These are phyloP conservation scores for Takifugu flavidus DNA, from an alignment of 2,113 vertebrate species.

Conservation along the genomic window DNA sequence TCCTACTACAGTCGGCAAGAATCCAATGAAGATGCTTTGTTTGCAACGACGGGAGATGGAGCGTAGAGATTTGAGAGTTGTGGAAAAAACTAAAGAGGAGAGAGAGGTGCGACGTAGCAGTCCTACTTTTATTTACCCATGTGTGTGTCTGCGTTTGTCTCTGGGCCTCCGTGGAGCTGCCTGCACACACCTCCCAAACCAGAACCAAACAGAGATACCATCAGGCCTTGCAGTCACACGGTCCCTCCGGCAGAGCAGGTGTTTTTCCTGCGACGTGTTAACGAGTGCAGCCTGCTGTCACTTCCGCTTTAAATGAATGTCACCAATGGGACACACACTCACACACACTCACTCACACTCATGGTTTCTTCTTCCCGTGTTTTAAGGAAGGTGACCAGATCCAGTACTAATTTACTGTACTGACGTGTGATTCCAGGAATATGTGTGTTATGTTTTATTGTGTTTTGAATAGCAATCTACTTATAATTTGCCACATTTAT, in stretches of 20 bases:
- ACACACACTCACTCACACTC: constrained; percentile 51
- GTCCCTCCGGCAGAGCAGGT: constrained; percentile 70
- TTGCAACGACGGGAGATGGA: constrained; percentile 57
- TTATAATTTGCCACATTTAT: not conserved
- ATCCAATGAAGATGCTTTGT: constrained; percentile 68
- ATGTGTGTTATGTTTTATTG: too few species aligned
- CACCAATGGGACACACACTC: constrained; percentile 60
- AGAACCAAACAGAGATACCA: constrained; percentile 60
- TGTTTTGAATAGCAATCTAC: not conserved
- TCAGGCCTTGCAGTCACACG: constrained; percentile 51
- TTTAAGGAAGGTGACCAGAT: constrained; percentile 54
- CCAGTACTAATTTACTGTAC: constrained; percentile 3
- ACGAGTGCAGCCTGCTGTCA: constrained; percentile 73
- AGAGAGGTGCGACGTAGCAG: constrained; percentile 62
- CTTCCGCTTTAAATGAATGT: constrained; percentile 70
- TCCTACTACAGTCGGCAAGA: constrained; percentile 23
- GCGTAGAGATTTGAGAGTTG: constrained; percentile 59
- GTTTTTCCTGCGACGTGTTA: constrained; percentile 70
- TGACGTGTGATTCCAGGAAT: too few species aligned
- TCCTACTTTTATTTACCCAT: constrained; percentile 46
- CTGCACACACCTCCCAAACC: constrained; percentile 26
- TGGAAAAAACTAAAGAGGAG: constrained; percentile 49
- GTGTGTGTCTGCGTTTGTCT: constrained; percentile 29
- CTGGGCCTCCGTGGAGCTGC: constrained; percentile 29
- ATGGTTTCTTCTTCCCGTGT: constrained; percentile 26